Evolutionary conservation across 2,797 vertebrate genomes (phyloP).

Genomic region (Amphiprion clarkii): DNA sequence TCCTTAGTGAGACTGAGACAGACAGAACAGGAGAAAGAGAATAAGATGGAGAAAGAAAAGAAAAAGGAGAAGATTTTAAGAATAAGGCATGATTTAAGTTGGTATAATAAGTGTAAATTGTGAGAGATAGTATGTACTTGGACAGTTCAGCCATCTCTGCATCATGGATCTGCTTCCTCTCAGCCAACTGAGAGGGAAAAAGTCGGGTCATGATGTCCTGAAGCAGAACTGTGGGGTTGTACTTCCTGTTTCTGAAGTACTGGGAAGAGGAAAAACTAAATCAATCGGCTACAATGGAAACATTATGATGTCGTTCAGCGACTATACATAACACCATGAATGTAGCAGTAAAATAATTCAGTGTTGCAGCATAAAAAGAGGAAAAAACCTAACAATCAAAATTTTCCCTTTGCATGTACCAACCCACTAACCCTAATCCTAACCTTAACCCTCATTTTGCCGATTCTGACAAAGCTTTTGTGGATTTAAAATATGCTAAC

Average conservation of each 20-base stretch:
- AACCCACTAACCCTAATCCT: no score
- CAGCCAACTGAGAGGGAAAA: constrained; percentile 87
- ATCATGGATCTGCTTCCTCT: constrained; percentile 88
- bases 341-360: no score
- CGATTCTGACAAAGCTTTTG: not conserved
- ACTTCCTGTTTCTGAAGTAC: constrained; percentile 91
- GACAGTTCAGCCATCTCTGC: constrained; percentile 93
- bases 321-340: not conserved
- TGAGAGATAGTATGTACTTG: constrained; percentile 83
- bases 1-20: constrained; percentile 87
- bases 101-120: no score
- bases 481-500: not conserved
- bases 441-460: not conserved
- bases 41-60: no score
- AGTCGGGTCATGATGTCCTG: constrained; percentile 87
- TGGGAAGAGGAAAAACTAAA: constrained; percentile 63
- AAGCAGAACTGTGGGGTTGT: constrained; percentile 86
- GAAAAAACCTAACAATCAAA: not conserved
- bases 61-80: not conserved
- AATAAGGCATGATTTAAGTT: not conserved
- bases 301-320: not conserved
- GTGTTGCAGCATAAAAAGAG: no score
- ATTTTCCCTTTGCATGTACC: not conserved
- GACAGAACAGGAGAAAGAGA: not conserved
- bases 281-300: not conserved